Evolutionary conservation across 2,797 vertebrate species (phyloP).

Genomic region (Tokudaia muenninki): DNA sequence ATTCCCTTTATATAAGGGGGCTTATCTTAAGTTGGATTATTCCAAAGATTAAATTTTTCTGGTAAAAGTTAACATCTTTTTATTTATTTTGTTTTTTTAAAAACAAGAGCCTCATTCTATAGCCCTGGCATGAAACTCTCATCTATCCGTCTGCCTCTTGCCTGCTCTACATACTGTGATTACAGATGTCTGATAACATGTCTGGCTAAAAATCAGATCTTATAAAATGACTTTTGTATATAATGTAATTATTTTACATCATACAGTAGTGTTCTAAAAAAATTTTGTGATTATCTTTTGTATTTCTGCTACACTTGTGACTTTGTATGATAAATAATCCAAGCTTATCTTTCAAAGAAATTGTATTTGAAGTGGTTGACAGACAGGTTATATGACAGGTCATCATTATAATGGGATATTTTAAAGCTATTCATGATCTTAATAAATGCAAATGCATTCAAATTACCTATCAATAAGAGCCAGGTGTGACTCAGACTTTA

Average conservation of each 20-base stretch:
- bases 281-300: not conserved
- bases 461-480: not conserved
- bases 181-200: not conserved
- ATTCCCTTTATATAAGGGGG: not conserved
- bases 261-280: not conserved
- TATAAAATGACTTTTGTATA: slow-evolving; percentile 26
- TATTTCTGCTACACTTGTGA: not conserved
- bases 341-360: not conserved
- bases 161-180: not conserved
- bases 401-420: not conserved
- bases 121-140: not conserved
- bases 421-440: slow-evolving; percentile 1
- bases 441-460: slow-evolving; percentile 34
- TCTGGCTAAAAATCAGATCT: not conserved
- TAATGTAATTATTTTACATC: not conserved
- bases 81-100: not conserved
- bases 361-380: not conserved
- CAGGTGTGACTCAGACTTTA: not conserved
- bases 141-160: not conserved
- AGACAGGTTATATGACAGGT: not conserved
- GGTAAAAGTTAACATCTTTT: not conserved
- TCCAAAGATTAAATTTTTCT: slow-evolving; percentile 43
- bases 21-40: slow-evolving; percentile 38
- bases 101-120: not conserved
- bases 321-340: not conserved